Conservation (phyloP, 2,888 invertebrate species). For the Acrobasis suavella region DNA sequence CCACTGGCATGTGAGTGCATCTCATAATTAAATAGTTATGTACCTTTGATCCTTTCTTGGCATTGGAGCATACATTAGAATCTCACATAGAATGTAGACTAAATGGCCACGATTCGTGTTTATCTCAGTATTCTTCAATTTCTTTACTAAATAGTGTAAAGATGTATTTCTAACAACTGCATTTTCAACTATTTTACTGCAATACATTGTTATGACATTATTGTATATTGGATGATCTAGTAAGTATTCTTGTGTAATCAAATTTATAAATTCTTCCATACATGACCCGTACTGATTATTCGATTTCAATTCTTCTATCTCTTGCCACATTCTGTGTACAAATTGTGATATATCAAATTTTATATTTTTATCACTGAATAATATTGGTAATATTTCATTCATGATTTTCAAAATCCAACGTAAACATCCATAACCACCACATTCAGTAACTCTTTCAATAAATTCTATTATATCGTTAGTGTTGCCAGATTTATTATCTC, state of each 20-base stretch:
- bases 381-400: conserved; percentile 48
- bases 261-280: conserved; percentile 63
- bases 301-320: conserved; percentile 73
- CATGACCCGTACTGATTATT: conserved; percentile 67
- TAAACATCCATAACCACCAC: conserved; percentile 74
- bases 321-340: conserved; percentile 64
- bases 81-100: conserved; percentile 65
- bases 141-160: conserved; percentile 55
- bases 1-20: too few species aligned
- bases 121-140: conserved; percentile 43
- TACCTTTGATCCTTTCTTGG: conserved; percentile 81
- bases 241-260: conserved; percentile 58
- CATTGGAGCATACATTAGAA: conserved; percentile 73
- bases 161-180: conserved; percentile 60
- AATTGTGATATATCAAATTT: conserved; percentile 55
- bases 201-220: conserved; percentile 55
- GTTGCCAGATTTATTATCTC: not conserved
- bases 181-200: conserved; percentile 63
- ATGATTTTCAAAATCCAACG: conserved; percentile 65
- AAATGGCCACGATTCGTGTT: conserved; percentile 49
- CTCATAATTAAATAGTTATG: too few species aligned
- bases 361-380: conserved; percentile 38
- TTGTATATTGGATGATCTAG: conserved; percentile 52
- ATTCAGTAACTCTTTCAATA: conserved; percentile 61
- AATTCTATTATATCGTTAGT: conserved; percentile 46